Conservation (phyloP, 2,797 vertebrate genomes). For the Galago senegalensis region DNA sequence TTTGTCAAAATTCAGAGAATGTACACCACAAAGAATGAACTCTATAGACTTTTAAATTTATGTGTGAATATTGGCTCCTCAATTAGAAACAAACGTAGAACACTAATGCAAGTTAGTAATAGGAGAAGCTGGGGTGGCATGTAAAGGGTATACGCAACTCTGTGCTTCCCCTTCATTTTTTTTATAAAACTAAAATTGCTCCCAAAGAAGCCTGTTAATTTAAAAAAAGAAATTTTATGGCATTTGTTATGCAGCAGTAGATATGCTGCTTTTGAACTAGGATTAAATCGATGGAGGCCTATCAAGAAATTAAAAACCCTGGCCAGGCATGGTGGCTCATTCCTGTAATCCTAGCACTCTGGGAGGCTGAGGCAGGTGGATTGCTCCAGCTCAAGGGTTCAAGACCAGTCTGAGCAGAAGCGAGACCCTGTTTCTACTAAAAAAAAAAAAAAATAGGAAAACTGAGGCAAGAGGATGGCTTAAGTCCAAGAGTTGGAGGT, state of each 20-base stretch:
- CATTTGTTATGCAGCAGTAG: constrained; percentile 10
- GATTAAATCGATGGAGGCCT: not conserved
- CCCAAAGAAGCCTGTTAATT: not conserved
- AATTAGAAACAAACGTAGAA: not conserved
- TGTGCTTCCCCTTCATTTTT: not conserved
- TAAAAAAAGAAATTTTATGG: not conserved
- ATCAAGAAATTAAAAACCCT: constrained; percentile 1
- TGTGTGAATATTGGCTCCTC: not conserved
- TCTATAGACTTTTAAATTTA: constrained; percentile 1
- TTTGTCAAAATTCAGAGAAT: not conserved
- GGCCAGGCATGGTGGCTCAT: too few relatives aligned
- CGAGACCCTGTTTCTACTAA: too few relatives aligned
- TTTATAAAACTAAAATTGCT: not conserved
- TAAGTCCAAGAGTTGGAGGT: too few relatives aligned
- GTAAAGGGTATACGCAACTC: not conserved
- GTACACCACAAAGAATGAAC: not conserved
- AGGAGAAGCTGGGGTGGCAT: not conserved
- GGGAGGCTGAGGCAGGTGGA: too few relatives aligned
- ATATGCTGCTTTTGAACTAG: not conserved
- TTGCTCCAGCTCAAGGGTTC: too few relatives aligned
- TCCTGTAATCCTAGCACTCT: too few relatives aligned
- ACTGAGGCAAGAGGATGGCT: too few relatives aligned
- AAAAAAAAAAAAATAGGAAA: too few relatives aligned
- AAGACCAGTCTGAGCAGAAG: too few relatives aligned
- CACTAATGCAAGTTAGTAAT: not conserved